Percentiles rank a stretch among this genome's conserved stretches.
phyloP scores from a whole-genome alignment of 1,140 invertebrate species.

The Apis florea region DNA sequence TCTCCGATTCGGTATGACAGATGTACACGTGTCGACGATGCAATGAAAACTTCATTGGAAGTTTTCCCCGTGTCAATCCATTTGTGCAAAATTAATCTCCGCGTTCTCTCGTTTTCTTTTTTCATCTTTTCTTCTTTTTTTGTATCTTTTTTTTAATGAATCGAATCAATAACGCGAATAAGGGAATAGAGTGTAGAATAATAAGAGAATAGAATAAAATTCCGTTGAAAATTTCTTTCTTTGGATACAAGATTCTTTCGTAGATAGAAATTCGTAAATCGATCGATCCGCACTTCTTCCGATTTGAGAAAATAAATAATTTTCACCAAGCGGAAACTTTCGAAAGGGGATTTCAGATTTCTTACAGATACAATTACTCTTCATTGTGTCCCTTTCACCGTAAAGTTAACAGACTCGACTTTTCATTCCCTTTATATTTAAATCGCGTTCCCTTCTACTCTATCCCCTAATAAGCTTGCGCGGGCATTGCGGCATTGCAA shows the following conservation, averaged over 20 bases:
- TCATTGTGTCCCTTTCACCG: not conserved
- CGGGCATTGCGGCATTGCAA: not conserved
- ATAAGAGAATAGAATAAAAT: too few species aligned
- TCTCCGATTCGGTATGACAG: not conserved
- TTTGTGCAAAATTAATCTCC: conserved; percentile 18
- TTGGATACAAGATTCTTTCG: not conserved
- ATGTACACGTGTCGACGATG: conserved; percentile 32
- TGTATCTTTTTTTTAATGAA: too few species aligned
- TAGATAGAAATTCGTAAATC: conserved; percentile 32
- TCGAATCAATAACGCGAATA: too few species aligned
- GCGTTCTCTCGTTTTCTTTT: not conserved
- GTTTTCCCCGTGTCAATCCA: conserved; percentile 14
- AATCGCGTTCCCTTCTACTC: not conserved
- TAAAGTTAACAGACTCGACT: not conserved
- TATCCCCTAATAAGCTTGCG: not conserved
- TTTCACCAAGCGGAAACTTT: conserved; percentile 29
- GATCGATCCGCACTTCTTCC: conserved; percentile 15
- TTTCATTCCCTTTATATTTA: not conserved
- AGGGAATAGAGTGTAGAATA: not conserved
- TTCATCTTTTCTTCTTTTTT: too few species aligned
- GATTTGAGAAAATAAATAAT: conserved; percentile 44
- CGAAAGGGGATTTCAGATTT: conserved; percentile 25
- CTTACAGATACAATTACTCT: conserved; percentile 39
- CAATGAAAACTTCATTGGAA: conserved; percentile 55
- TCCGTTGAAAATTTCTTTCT: not conserved